A percentile compares a stretch with the other conserved stretches of the same genome.
Conservation (phyloP, 2,113 vertebrate species). For the Pelmatolapia mariae region DNA sequence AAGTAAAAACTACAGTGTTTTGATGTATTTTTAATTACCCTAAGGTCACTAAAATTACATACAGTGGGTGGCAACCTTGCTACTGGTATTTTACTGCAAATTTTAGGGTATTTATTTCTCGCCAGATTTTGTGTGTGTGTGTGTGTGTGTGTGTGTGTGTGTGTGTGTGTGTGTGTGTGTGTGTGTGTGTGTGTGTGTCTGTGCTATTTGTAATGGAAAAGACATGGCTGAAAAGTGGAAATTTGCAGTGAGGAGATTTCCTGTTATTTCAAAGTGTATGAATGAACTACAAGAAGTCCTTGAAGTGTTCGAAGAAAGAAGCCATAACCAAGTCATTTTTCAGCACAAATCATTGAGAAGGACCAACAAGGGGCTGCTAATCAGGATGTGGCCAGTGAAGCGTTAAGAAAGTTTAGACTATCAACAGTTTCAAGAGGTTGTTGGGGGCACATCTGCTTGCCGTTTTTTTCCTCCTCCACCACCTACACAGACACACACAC, state of each 20-base stretch:
- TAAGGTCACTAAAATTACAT: neutral
- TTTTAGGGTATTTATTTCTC: neutral
- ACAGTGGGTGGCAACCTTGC: neutral
- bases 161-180: neutral
- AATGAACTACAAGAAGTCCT: neutral
- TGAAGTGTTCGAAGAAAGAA: neutral
- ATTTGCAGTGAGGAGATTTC: neutral
- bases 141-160: neutral
- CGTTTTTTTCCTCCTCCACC: neutral
- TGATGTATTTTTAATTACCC: neutral
- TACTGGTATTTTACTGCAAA: neutral
- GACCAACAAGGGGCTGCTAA: neutral
- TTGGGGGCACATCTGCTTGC: constrained; percentile 41
- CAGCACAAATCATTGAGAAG: neutral
- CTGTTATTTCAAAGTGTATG: neutral
- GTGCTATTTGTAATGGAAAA: neutral
- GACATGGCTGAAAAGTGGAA: neutral
- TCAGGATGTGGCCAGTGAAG: constrained; percentile 10
- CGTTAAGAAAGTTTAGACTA: constrained; percentile 9
- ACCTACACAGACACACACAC: neutral
- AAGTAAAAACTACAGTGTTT: neutral
- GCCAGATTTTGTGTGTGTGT: neutral
- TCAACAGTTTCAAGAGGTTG: constrained; percentile 12
- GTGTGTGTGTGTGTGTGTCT: neutral
- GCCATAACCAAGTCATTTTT: neutral